These are phyloP conservation scores for Drosophila littoralis DNA, from an alignment of 1,140 invertebrate species.

Conservation along the genomic window DNA sequence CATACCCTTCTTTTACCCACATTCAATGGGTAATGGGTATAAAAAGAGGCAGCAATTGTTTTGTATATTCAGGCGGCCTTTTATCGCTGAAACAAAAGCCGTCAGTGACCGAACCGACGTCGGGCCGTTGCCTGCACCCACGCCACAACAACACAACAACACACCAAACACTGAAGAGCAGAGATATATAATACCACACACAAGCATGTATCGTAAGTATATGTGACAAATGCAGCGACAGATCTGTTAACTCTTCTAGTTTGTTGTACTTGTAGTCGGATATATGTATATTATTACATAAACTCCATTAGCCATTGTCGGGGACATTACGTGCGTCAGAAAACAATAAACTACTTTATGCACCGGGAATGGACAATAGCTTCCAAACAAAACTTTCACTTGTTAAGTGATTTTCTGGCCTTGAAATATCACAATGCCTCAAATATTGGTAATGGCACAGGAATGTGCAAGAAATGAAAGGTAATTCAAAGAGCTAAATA, in stretches of 20 bases:
- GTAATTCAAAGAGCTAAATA: not conserved
- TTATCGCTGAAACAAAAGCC: slow-evolving; percentile 67
- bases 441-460: slow-evolving; percentile 14
- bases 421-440: slow-evolving; percentile 8
- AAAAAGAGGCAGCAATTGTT: slow-evolving; percentile 35
- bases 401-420: slow-evolving; percentile 12
- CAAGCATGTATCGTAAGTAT: not conserved
- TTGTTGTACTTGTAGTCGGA: slow-evolving; percentile 5
- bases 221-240: not conserved
- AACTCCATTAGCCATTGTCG: not conserved
- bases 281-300: slow-evolving; percentile 22
- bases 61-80: slow-evolving; percentile 51
- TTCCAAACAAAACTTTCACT: slow-evolving; percentile 26
- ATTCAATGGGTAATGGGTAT: not conserved
- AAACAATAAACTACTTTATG: slow-evolving; percentile 5
- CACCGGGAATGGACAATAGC: not conserved
- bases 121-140: slow-evolving; percentile 54
- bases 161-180: not conserved
- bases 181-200: slow-evolving; percentile 18
- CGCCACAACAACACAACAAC: slow-evolving; percentile 26
- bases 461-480: slow-evolving; percentile 33
- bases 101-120: slow-evolving; percentile 27
- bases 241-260: slow-evolving; percentile 14
- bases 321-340: slow-evolving; percentile 10
- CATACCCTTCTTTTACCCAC: not conserved